Evolutionary conservation across 2,113 vertebrate species (phyloP).

Genomic region (Sinosuthora webbiana): DNA sequence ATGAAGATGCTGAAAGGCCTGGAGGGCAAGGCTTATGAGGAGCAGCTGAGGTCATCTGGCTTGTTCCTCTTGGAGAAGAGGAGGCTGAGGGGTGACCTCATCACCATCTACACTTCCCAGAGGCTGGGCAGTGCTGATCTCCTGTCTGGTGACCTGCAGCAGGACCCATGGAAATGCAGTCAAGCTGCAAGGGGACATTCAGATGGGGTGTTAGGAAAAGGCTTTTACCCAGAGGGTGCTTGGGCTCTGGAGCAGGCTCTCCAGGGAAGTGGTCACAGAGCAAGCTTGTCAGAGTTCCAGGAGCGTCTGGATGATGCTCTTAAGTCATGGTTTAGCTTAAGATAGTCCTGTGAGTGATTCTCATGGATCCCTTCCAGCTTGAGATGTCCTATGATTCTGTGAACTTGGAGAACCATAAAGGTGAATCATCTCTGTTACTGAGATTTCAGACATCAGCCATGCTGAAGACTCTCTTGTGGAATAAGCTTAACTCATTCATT

Average conservation of each 20-base stretch:
- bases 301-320: neutral
- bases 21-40: neutral
- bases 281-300: neutral
- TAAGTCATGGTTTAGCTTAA: neutral
- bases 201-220: neutral
- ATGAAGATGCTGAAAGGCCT: neutral
- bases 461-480: neutral
- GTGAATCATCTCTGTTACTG: neutral
- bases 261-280: neutral
- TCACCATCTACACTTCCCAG: accelerated
- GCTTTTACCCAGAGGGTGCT: neutral
- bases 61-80: neutral
- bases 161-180: neutral
- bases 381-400: neutral
- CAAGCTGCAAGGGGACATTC: neutral
- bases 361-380: neutral
- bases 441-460: neutral
- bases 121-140: accelerated
- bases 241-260: neutral
- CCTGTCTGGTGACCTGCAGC: neutral
- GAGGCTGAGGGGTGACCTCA: neutral
- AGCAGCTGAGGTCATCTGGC: neutral
- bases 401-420: neutral
- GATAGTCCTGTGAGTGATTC: neutral
- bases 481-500: neutral